These are phyloP conservation scores for Sprattus sprattus DNA, from an alignment of 2,113 vertebrate genomes.

Conservation along the genomic window DNA sequence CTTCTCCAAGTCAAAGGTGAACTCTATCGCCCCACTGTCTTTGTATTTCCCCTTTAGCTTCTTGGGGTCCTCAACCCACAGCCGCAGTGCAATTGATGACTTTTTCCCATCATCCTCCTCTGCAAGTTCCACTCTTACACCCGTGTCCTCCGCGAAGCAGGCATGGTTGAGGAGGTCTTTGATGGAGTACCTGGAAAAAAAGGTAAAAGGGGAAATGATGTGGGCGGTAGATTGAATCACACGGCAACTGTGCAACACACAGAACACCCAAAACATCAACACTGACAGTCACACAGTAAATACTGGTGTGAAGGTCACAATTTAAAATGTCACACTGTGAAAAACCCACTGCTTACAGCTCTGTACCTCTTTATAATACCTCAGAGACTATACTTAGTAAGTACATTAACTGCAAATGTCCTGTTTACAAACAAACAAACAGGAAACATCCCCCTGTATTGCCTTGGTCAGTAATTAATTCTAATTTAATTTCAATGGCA, in stretches of 20 bases:
- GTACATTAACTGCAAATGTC: not conserved
- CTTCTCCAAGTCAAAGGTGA: slow-evolving; percentile 90
- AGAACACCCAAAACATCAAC: not conserved
- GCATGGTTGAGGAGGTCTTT: slow-evolving; percentile 96
- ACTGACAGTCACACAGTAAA: not conserved
- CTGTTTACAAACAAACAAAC: not conserved
- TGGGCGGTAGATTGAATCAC: not conserved
- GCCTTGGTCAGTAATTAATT: not conserved
- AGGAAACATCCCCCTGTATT: not conserved
- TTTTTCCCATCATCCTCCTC: slow-evolving; percentile 95
- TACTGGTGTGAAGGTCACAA: not conserved
- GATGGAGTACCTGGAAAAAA: slow-evolving; percentile 85
- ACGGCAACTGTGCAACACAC: not conserved
- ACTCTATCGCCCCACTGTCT: slow-evolving; percentile 96
- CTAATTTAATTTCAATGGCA: not conserved
- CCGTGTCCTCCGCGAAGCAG: slow-evolving; percentile 98
- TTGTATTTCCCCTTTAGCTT: slow-evolving; percentile 98
- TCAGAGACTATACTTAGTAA: not conserved
- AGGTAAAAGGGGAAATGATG: slow-evolving; percentile 38
- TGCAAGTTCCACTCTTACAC: slow-evolving; percentile 95
- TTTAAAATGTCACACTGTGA: not conserved
- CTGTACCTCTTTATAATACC: too few relatives aligned
- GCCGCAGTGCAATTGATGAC: slow-evolving; percentile 89
- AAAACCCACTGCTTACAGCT: not conserved
- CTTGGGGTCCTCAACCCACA: slow-evolving; percentile 97